These are phyloP conservation scores for Henricia sp. DNA, from an alignment of 53 echinoderm and acorn worm genomes.

Conservation along the genomic window DNA sequence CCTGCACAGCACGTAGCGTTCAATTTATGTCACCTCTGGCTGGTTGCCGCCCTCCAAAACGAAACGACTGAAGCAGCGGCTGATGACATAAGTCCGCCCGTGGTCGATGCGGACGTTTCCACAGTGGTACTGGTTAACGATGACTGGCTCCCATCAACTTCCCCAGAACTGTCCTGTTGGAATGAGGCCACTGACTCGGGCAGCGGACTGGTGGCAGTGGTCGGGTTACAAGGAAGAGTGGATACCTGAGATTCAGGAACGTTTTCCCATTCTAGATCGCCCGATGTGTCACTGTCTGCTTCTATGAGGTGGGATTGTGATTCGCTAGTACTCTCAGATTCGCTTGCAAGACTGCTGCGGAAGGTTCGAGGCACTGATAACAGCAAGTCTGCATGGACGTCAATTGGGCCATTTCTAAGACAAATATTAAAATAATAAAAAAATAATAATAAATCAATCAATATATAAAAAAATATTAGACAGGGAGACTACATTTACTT, in stretches of 20 bases:
- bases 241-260: conserved; percentile 72
- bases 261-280: conserved; percentile 91
- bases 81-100: conserved; percentile 88
- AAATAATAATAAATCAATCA: not conserved
- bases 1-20: not conserved
- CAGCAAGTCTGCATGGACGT: conserved; percentile 82
- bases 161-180: conserved; percentile 64
- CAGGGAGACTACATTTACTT: too few relatives aligned
- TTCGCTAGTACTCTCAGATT: conserved; percentile 75
- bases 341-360: conserved; percentile 72
- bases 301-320: conserved; percentile 59
- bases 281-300: conserved; percentile 64
- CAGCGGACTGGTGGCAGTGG: conserved; percentile 46
- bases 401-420: conserved; percentile 66
- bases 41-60: conserved; percentile 91
- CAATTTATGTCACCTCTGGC: conserved; percentile 60
- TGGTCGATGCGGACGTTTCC: conserved; percentile 48
- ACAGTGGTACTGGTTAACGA: not conserved
- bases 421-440: not conserved
- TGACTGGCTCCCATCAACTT: conserved; percentile 24
- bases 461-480: not conserved
- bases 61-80: conserved; percentile 95
- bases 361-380: conserved; percentile 66
- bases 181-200: conserved; percentile 54
- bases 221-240: conserved; percentile 54